Conservation (phyloP, 2,113 vertebrate species). For the Empidonax alnorum region DNA sequence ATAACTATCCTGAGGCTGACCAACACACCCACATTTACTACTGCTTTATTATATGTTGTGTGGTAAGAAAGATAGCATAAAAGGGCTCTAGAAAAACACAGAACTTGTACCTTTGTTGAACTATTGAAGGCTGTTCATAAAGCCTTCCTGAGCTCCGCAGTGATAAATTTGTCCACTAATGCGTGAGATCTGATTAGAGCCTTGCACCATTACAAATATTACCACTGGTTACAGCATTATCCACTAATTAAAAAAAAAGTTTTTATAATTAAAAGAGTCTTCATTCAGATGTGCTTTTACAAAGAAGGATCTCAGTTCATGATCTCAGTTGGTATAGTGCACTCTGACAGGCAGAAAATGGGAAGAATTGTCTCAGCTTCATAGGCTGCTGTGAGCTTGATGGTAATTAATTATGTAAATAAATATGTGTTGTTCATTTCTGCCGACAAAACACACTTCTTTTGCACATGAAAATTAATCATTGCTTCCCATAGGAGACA, state of each 20-base stretch:
- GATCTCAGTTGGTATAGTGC: neutral
- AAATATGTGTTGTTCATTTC: neutral
- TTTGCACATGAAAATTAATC: neutral
- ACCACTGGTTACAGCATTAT: conserved; percentile 23
- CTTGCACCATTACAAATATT: conserved; percentile 10
- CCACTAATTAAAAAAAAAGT: neutral
- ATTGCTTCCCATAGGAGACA: neutral
- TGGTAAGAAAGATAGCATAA: neutral
- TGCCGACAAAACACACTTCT: neutral
- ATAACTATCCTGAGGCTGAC: neutral
- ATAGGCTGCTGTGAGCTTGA: neutral
- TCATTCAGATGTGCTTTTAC: conserved; percentile 1
- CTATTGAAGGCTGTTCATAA: neutral
- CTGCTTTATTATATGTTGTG: neutral
- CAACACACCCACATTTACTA: neutral
- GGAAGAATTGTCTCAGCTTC: conserved; percentile 27
- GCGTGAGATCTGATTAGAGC: neutral
- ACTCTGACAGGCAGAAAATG: conserved; percentile 46
- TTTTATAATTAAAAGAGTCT: conserved; percentile 31
- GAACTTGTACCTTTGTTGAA: neutral
- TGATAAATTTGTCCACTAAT: neutral
- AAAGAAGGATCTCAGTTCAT: conserved; percentile 7
- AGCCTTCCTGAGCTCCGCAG: neutral
- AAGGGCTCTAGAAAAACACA: neutral
- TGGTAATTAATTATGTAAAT: conserved; percentile 49